A percentile compares a stretch with the other conserved stretches of the same genome.
phyloP scores from a whole-genome alignment of 2,888 invertebrate genomes.

The Tryphoninae sp. region DNA sequence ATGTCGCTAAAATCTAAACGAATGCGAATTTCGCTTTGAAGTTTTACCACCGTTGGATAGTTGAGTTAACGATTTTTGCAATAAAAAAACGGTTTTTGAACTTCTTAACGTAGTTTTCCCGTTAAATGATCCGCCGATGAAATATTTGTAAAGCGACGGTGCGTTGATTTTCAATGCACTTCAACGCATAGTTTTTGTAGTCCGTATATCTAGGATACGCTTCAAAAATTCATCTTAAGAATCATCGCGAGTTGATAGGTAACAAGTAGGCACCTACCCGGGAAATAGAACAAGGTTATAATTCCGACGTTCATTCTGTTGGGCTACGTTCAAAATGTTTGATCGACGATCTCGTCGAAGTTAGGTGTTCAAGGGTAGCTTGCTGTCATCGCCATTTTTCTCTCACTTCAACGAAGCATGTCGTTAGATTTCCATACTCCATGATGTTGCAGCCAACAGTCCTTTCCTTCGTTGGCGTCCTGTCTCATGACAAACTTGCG shows the following conservation, averaged over 20 bases:
- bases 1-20: no score
- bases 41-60: no score
- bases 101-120: no score
- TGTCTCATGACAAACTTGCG: conserved; percentile 21
- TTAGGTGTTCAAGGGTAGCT: conserved; percentile 26
- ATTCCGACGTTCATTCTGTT: conserved; percentile 20
- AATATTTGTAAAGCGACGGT: no score
- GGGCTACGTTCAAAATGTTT: conserved; percentile 20
- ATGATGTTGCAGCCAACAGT: background rate
- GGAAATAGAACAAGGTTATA: conserved; percentile 42
- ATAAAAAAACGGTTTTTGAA: no score
- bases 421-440: conserved; percentile 25
- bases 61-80: no score
- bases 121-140: no score
- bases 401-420: background rate
- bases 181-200: no score
- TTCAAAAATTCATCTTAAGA: conserved; percentile 12
- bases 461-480: background rate
- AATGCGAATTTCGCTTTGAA: no score
- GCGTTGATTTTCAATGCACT: no score
- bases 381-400: conserved; percentile 4
- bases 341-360: conserved; percentile 25
- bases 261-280: conserved; percentile 3
- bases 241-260: conserved; percentile 17
- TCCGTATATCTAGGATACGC: no score